These are phyloP conservation scores for Cyprinodon variegatus DNA, from an alignment of 2,113 vertebrate genomes.

Conservation along the genomic window DNA sequence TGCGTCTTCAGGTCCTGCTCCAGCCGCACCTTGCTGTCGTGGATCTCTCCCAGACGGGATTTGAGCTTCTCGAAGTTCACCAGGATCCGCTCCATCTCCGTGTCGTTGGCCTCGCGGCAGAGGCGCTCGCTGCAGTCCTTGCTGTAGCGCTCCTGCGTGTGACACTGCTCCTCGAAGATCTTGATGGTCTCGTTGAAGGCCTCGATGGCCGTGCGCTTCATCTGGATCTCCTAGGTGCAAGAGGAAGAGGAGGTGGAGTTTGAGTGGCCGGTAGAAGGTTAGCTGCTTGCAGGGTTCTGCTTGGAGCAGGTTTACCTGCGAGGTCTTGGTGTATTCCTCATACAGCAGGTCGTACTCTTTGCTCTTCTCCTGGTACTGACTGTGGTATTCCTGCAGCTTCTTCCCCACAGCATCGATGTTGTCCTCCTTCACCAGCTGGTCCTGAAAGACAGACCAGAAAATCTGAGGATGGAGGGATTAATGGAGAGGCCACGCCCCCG, in stretches of 20 bases:
- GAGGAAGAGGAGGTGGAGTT: not conserved
- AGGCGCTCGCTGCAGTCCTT: conserved; percentile 93
- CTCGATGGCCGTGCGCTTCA: conserved; percentile 97
- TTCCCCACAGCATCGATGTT: conserved; percentile 96
- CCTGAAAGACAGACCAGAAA: conserved; percentile 72
- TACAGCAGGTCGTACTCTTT: conserved; percentile 94
- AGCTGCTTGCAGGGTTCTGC: not conserved
- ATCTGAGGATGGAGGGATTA: not conserved
- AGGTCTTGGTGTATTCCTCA: conserved; percentile 95
- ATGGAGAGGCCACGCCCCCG: too few species aligned
- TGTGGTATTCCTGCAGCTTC: conserved; percentile 95
- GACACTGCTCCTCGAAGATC: conserved; percentile 98
- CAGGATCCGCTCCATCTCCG: conserved; percentile 92
- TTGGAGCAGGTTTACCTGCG: conserved; percentile 82
- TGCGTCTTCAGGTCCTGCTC: conserved; percentile 97
- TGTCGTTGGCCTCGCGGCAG: conserved; percentile 89
- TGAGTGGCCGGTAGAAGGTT: not conserved
- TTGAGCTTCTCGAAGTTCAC: conserved; percentile 97
- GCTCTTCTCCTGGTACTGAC: conserved; percentile 96
- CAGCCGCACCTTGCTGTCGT: conserved; percentile 92
- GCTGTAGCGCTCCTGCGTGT: conserved; percentile 92
- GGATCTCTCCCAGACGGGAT: conserved; percentile 94
- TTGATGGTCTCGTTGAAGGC: conserved; percentile 99
- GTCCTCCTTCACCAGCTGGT: conserved; percentile 97
- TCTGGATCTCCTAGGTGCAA: conserved; percentile 92